Conservation (phyloP, 64 coral and sea anemone genomes). For the Pocillopora damicornis region DNA sequence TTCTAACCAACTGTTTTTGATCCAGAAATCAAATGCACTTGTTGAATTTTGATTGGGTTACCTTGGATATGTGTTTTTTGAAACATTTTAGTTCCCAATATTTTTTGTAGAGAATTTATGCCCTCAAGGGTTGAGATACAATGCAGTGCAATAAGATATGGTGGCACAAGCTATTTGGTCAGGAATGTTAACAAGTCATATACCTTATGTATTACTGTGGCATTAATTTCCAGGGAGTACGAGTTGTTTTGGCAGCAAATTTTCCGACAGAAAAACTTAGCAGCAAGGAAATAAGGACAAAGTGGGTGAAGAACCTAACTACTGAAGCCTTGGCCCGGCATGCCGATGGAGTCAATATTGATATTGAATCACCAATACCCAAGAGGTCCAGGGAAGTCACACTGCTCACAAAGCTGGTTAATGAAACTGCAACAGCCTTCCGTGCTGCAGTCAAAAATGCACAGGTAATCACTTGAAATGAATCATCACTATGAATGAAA, state of each 20-base stretch:
- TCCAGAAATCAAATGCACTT: too few species aligned
- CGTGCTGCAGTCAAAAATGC: conserved; percentile 30
- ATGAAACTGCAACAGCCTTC: conserved; percentile 59
- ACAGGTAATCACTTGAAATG: neutral
- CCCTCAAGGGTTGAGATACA: too few species aligned
- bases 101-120: too few species aligned
- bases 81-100: too few species aligned
- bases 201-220: neutral
- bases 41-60: too few species aligned
- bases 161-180: too few species aligned
- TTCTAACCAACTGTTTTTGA: too few species aligned
- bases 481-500: neutral
- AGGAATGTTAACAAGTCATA: neutral
- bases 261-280: conserved; percentile 71
- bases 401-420: conserved; percentile 83
- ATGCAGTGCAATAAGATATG: too few species aligned
- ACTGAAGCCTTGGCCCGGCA: conserved; percentile 60
- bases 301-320: conserved; percentile 91
- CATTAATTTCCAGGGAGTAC: conserved; percentile 61
- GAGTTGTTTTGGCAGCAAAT: conserved; percentile 75
- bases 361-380: conserved; percentile 81
- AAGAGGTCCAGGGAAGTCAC: conserved; percentile 79
- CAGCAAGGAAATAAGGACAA: conserved; percentile 41
- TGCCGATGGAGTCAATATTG: conserved; percentile 97
- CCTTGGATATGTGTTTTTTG: too few species aligned